Evolutionary conservation across 2,797 vertebrate genomes (phyloP).

Genomic region (Lithobates pipiens): DNA sequence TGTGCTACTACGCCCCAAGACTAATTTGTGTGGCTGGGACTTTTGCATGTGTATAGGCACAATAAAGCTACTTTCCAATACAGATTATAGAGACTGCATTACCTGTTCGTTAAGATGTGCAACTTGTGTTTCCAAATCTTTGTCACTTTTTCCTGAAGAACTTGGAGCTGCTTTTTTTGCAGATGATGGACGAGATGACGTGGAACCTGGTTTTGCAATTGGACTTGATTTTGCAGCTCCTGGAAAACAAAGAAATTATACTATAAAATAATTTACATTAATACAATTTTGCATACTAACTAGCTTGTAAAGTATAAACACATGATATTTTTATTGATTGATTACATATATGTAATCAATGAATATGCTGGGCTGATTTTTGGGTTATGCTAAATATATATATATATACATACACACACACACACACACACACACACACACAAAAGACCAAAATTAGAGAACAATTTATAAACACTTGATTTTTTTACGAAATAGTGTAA

Average conservation of each 20-base stretch:
- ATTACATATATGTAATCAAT: no score
- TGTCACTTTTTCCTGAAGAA: constrained; percentile 91
- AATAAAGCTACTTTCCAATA: not conserved
- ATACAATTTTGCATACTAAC: not conserved
- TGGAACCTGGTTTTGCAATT: constrained; percentile 90
- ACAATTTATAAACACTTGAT: no score
- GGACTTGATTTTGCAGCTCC: constrained; percentile 90
- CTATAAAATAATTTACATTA: not conserved
- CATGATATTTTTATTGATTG: no score
- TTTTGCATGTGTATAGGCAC: no score
- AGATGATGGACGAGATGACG: constrained; percentile 95
- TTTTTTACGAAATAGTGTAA: no score
- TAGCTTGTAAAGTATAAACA: not conserved
- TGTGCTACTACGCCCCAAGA: not conserved
- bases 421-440: no score
- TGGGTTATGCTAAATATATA: no score
- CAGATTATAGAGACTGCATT: constrained; percentile 47
- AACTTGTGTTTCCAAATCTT: constrained; percentile 98
- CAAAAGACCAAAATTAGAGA: no score
- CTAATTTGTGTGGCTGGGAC: no score
- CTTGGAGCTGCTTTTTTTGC: constrained; percentile 91
- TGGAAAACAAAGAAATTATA: constrained; percentile 66
- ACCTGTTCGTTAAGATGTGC: constrained; percentile 97
- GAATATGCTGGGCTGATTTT: no score
- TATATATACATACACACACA: no score